Evolutionary conservation across 2,797 vertebrate species (phyloP).

Genomic region (Notolabrus celidotus): DNA sequence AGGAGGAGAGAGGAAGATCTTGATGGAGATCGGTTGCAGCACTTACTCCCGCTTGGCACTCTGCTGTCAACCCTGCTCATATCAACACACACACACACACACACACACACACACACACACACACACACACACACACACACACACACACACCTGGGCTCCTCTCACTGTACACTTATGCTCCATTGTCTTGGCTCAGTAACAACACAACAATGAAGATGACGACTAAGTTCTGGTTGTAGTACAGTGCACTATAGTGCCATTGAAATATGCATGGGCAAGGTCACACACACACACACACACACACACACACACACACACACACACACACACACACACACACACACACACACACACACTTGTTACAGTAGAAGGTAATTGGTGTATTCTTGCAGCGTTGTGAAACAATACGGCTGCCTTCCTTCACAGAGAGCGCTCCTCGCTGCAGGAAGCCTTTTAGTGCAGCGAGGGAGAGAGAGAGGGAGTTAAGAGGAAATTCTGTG

Average conservation of each 20-base stretch:
- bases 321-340: conserved; percentile 1
- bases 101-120: conserved; percentile 17
- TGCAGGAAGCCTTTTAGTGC: conserved; percentile 17
- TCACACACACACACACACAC: neutral
- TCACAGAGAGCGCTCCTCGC: conserved; percentile 30
- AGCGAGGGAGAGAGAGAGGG: conserved; percentile 6
- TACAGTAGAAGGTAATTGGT: conserved; percentile 34
- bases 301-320: conserved; percentile 10
- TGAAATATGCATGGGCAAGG: conserved; percentile 8
- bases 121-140: conserved; percentile 13
- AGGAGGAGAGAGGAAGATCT: conserved; percentile 31
- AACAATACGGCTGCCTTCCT: conserved; percentile 27
- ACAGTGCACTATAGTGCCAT: neutral
- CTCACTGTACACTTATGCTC: neutral
- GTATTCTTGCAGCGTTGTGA: conserved; percentile 13
- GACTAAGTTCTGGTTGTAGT: neutral
- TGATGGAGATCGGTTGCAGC: conserved; percentile 64
- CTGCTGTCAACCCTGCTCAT: conserved; percentile 46
- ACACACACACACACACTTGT: conserved; percentile 14
- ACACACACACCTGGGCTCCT: conserved; percentile 4
- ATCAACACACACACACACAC: conserved; percentile 32
- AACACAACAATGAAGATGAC: neutral
- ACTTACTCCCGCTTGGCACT: conserved; percentile 53
- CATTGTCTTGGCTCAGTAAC: conserved; percentile 1
- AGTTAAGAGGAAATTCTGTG: no score